Evolutionary conservation across 2,113 vertebrate species (phyloP).

Genomic region (Callospermophilus lateralis): DNA sequence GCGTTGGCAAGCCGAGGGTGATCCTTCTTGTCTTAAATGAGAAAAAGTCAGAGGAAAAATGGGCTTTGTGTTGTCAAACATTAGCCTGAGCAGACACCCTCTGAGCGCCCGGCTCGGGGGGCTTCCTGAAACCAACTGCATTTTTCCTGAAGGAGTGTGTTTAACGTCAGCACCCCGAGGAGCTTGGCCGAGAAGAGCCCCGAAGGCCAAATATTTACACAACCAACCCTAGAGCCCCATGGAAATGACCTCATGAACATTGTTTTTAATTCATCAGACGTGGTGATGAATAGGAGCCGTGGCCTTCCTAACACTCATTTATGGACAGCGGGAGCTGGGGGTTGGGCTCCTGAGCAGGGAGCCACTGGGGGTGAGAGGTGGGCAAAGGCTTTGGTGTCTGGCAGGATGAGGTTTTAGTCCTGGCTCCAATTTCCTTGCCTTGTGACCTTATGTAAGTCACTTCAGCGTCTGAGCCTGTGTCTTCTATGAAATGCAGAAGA

Average conservation of each 20-base stretch:
- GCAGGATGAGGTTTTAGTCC: background rate
- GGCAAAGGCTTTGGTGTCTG: background rate
- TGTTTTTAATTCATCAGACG: constrained; percentile 73
- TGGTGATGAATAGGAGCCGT: constrained; percentile 66
- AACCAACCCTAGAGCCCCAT: constrained; percentile 76
- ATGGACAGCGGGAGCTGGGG: background rate
- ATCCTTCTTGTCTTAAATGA: constrained; percentile 86
- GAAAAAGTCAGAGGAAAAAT: constrained; percentile 85
- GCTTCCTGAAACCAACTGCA: constrained; percentile 82
- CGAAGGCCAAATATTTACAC: constrained; percentile 83
- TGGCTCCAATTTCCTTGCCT: background rate
- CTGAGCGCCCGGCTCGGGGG: constrained; percentile 68
- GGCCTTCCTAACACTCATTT: constrained; percentile 30
- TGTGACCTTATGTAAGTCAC: background rate
- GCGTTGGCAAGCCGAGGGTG: constrained; percentile 64
- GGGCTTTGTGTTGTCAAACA: constrained; percentile 84
- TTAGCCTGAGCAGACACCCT: constrained; percentile 83
- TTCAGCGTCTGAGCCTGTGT: background rate
- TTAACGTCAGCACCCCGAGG: constrained; percentile 84
- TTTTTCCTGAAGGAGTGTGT: constrained; percentile 82
- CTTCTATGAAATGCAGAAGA: background rate
- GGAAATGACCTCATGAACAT: constrained; percentile 81
- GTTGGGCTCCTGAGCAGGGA: background rate
- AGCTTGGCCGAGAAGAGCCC: constrained; percentile 74
- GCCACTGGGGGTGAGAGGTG: background rate